Conservation (phyloP, 1,140 invertebrate species). For the Homalodisca vitripennis region DNA sequence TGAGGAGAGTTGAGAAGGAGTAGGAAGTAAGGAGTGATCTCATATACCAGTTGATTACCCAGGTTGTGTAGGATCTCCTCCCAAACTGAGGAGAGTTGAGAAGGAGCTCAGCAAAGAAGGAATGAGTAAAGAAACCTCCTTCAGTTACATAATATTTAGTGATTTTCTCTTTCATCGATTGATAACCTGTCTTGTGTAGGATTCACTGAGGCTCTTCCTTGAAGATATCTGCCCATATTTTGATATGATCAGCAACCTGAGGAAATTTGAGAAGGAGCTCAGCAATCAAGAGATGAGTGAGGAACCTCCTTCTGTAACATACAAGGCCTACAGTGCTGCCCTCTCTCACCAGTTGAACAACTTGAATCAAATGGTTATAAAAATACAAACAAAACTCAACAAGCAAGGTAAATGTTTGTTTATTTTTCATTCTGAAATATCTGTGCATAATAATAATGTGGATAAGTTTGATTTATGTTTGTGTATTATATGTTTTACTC, state of each 20-base stretch:
- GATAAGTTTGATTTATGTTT: not conserved
- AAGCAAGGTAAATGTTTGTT: conserved; percentile 23
- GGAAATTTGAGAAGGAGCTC: not conserved
- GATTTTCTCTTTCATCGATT: too few relatives aligned
- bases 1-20: too few relatives aligned
- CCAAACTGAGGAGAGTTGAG: not conserved
- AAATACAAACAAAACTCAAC: conserved; percentile 19
- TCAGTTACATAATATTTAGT: conserved; percentile 5
- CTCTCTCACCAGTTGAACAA: not conserved
- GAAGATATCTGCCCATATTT: conserved; percentile 7
- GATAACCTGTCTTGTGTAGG: too few relatives aligned
- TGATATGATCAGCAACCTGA: not conserved
- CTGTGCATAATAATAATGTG: not conserved
- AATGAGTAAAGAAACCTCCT: not conserved
- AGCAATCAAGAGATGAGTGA: not conserved
- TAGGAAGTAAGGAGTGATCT: too few relatives aligned
- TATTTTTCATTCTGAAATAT: conserved; percentile 1
- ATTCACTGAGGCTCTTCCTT: not conserved
- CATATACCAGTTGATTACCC: too few relatives aligned
- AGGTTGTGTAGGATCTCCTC: not conserved
- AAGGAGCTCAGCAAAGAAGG: not conserved
- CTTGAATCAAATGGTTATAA: not conserved
- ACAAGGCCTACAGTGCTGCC: conserved; percentile 10
- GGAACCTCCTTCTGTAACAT: conserved; percentile 9
- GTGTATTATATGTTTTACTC: not conserved